Evolutionary conservation across 64 coral and sea anemone species (phyloP), one percentile per base, ranked within the genome.

Genomic region (Hydrozoanthus tunicans): DNA sequence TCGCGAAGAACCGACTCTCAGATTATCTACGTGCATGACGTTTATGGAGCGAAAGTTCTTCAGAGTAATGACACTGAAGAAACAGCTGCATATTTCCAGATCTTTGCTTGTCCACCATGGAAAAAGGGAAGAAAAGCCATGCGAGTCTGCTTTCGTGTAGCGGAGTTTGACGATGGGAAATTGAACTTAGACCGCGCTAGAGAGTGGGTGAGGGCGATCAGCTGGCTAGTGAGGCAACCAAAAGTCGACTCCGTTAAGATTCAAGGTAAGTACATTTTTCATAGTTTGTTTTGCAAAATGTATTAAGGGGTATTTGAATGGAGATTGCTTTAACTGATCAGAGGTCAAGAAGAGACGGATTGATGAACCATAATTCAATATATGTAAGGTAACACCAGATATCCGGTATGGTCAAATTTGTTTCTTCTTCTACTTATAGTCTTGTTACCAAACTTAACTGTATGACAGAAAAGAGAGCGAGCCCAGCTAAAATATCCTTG

Each of bases 41-140:
- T 98, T 74, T 95, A 93, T 20, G 96, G 96, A 58, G 96, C 83
- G 4, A 93, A 93, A 79, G 91, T 81, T 15, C 93, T 91, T n/a
- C 78, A 24, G 8, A 93, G 89, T 43, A 64, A 73, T 17, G 65
- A 70, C 25, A 65, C 77, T 0, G 91, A 24, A 25, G 91, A 93
- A 43, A 56, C 55, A n/a, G 70, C 69, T 24, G 89, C 91, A 5
- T 98, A 95, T 93, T 91, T 98, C 82, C 96, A 98, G 51, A 63
- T 98, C 17, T 98, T 91, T 89, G 78, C 89, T 14, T 98, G 94
- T 74, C 96, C 91, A 7, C 4, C 88, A 32, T 75, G 51, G 82
- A 89, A 94, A 93, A 93, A 90, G 61, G 64, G 93, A 78, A 81
- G 96, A 89, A 66, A 71, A 54, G 17, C 71, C 9, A 66, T 58